These are phyloP conservation scores for Tubulanus polymorphus DNA, from an alignment of 2,888 invertebrate species.

Conservation along the genomic window DNA sequence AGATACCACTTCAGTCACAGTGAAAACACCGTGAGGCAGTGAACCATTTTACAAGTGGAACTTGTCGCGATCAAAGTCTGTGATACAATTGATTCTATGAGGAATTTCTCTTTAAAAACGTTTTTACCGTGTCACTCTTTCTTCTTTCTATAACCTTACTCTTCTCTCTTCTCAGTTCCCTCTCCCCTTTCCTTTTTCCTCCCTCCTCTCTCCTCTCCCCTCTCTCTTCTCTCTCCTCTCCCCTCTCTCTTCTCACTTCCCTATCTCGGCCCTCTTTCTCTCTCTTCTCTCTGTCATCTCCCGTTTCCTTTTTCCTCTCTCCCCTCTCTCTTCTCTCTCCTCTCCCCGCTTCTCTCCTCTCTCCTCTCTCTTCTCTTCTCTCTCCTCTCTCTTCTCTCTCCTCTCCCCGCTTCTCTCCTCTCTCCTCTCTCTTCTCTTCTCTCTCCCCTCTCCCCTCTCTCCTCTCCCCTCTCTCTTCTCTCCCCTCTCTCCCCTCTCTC, in stretches of 20 bases:
- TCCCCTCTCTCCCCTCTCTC: not conserved
- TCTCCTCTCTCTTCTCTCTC: not conserved
- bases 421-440: not conserved
- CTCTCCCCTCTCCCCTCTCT: not conserved
- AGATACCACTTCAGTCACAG: no score
- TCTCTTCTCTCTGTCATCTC: constrained; percentile 2
- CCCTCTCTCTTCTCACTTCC: constrained; percentile 2
- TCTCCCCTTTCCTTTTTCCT: constrained; percentile 6
- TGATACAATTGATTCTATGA: not conserved
- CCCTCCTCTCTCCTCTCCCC: constrained; percentile 3
- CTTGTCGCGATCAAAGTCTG: no score
- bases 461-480: not conserved
- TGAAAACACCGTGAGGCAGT: no score
- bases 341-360: not conserved
- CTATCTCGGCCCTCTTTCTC: constrained; percentile 2
- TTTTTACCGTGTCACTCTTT: not conserved
- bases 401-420: not conserved
- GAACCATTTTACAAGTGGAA: no score
- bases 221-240: constrained; percentile 3
- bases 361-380: not conserved
- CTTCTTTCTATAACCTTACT: not conserved
- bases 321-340: constrained; percentile 4
- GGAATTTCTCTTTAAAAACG: constrained; percentile 1
- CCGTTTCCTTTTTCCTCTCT: not conserved
- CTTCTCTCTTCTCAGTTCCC: constrained; percentile 1